Base-by-base conservation (phyloP, 2,888 invertebrate species). In the Phymatocera aterrima region DNA sequence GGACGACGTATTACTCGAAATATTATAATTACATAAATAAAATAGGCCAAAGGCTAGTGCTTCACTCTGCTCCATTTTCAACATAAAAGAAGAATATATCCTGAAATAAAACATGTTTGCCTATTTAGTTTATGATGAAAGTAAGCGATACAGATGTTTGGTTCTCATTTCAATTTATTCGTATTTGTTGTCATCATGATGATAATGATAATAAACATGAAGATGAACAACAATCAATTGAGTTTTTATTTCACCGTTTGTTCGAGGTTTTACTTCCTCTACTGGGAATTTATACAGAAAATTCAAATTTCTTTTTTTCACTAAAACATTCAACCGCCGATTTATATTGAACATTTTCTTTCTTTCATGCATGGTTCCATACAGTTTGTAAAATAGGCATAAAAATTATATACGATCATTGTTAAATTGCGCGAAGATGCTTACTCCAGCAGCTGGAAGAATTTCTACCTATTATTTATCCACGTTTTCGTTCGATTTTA, bases 81-180 rank as follows among this genome's bases (percentile, higher is more conserved):
- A n/a, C n/a, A n/a, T n/a, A n/a, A n/a, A n/a, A n/a, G n/a, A n/a
- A n/a, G n/a, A n/a, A n/a, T n/a, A n/a, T n/a, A n/a, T n/a, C n/a
- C n/a, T 51, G 57, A 3, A 15, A 57, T 28, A 28, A 28, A 24
- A 54, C n/a, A n/a, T n/a, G n/a, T n/a, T n/a, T n/a, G n/a, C n/a
- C n/a, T n/a, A n/a, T n/a, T n/a, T n/a, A n/a, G n/a, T n/a, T n/a
- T n/a, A n/a, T n/a, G n/a, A 54, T 54, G 5, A 28, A 10, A 8
- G 1, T 3, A n/a, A 48, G 4, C 48, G n/a, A 57, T 4, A 57
- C 57, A 10, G 37, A 61, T 61, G 4, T 61, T 61, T 61, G 34
- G n/a, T 61, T 61, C 34, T 61, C 24, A 61, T n/a, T n/a, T 61
- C 10, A 6, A n/a, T 61, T 37, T 61, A 61, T 61, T 61, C n/a